Evolutionary conservation across 2,797 vertebrate genomes (phyloP).

Genomic region (Fringilla coelebs): DNA sequence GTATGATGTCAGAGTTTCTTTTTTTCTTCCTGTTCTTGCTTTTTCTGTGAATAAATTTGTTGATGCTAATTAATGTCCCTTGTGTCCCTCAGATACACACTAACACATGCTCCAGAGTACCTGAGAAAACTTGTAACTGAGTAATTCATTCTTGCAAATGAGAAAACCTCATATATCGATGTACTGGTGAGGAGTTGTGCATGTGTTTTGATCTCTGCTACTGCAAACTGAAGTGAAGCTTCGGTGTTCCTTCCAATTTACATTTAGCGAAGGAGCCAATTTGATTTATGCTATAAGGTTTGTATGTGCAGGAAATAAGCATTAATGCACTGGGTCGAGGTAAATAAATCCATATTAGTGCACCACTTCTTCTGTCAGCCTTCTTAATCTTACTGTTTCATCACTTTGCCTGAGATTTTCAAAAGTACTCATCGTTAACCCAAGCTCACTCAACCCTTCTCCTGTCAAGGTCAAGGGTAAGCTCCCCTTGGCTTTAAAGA

Average conservation of each 20-base stretch:
- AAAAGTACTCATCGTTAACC: not conserved
- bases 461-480: not conserved
- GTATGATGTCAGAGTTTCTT: not conserved
- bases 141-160: not conserved
- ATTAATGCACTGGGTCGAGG: constrained; percentile 5
- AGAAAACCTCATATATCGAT: not conserved
- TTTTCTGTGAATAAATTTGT: not conserved
- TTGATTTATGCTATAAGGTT: constrained; percentile 11
- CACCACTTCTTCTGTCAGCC: not conserved
- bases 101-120: not conserved
- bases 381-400: constrained; percentile 45
- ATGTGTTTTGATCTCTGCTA: not conserved
- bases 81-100: not conserved
- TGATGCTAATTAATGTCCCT: not conserved
- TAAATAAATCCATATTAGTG: constrained; percentile 2
- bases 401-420: constrained; percentile 22
- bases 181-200: not conserved
- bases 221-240: not conserved
- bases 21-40: not conserved
- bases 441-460: not conserved
- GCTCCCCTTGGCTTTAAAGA: not conserved
- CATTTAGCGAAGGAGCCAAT: not conserved
- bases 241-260: not conserved
- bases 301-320: constrained; percentile 1
- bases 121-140: not conserved